Percentiles rank a stretch among this genome's conserved stretches.
Evolutionary conservation across 1,140 invertebrate species (phyloP).

Genomic region (Sarcophaga peregrina): DNA sequence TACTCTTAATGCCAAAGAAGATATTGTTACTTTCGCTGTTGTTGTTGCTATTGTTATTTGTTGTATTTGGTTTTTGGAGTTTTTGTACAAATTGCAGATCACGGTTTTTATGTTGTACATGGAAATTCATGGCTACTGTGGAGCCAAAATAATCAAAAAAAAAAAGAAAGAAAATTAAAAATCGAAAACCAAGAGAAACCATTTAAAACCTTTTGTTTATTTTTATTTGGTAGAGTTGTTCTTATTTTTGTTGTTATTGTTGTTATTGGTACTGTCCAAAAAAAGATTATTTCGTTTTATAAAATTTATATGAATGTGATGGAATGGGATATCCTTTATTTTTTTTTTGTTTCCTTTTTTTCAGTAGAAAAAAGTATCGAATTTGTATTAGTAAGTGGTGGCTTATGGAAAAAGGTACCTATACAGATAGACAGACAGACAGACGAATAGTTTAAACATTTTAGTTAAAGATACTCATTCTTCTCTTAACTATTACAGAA

Average conservation of each 20-base stretch:
- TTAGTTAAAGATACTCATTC: neutral
- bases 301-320: constrained; percentile 9
- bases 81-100: constrained; percentile 61
- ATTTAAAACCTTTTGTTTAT: constrained; percentile 32
- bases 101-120: constrained; percentile 66
- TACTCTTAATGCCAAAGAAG: neutral
- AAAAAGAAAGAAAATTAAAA: neutral
- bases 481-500: neutral
- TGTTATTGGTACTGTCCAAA: constrained; percentile 20
- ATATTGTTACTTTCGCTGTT: neutral
- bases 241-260: neutral
- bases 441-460: neutral
- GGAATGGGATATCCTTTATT: constrained; percentile 18
- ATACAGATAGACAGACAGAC: neutral
- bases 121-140: constrained; percentile 66
- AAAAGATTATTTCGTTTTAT: constrained; percentile 34
- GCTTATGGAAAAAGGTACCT: constrained; percentile 11
- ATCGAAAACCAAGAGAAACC: constrained; percentile 25
- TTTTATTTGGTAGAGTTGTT: constrained; percentile 19
- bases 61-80: neutral
- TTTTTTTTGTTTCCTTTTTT: constrained; percentile 12
- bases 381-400: constrained; percentile 17
- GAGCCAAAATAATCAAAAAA: constrained; percentile 30
- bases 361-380: constrained; percentile 27
- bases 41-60: neutral